Conservation (phyloP, 2,797 vertebrate species). For the Taeniopygia guttata region DNA sequence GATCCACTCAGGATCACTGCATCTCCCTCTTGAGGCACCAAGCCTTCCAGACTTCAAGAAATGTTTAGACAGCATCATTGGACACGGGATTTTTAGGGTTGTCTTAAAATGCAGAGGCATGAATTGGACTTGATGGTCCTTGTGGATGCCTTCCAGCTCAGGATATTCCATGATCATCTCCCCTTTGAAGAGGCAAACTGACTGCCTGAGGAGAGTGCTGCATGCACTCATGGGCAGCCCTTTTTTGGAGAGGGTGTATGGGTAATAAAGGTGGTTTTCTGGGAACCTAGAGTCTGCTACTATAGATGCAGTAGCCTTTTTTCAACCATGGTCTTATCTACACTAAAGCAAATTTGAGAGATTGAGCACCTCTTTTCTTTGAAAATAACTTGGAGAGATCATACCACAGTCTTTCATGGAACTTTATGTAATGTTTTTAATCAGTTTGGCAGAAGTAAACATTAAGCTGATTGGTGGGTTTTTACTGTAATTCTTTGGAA, state of each 20-base stretch:
- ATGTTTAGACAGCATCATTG: not conserved
- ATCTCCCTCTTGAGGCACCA: not conserved
- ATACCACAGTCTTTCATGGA: not conserved
- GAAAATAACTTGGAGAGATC: not conserved
- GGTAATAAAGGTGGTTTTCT: not conserved
- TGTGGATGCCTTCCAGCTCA: not conserved
- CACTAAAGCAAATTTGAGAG: not conserved
- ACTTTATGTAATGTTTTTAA: not conserved
- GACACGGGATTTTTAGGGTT: not conserved
- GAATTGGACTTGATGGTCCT: not conserved
- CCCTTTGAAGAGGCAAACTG: not conserved
- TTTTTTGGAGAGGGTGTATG: not conserved
- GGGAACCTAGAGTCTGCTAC: not conserved
- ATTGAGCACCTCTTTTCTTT: rapidly evolving
- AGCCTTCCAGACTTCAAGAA: not conserved
- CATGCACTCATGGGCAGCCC: not conserved
- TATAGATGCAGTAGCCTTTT: not conserved
- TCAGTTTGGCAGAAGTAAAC: not conserved
- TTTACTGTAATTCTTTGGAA: not conserved
- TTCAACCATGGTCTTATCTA: not conserved
- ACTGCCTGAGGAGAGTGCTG: not conserved
- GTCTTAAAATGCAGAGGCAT: not conserved
- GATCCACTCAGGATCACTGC: not conserved
- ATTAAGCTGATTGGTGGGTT: not conserved
- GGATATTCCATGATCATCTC: not conserved